Conservation (phyloP, 2,797 vertebrate genomes). For the Lepidocolaptes lacrymiger region DNA sequence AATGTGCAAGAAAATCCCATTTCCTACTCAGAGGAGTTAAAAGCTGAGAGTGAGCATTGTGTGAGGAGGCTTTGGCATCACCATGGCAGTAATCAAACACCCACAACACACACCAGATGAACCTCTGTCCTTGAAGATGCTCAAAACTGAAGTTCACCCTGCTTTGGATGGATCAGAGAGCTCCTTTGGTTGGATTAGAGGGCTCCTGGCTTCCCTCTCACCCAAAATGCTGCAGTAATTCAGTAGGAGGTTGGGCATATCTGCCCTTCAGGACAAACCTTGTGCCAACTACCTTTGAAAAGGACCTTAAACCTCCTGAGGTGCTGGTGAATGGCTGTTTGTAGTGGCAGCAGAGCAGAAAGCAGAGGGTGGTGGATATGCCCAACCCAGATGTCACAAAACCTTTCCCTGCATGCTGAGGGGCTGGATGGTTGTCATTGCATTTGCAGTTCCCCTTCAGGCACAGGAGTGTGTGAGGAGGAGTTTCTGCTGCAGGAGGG, state of each 20-base stretch:
- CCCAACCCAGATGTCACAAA: background rate
- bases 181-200: background rate
- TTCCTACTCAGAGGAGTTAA: background rate
- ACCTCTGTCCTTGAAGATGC: background rate
- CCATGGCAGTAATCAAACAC: background rate
- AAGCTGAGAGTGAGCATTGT: background rate
- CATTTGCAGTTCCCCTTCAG: background rate
- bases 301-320: background rate
- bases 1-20: background rate
- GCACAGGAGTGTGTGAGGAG: background rate
- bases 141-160: no score
- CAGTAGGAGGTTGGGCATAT: background rate
- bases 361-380: rapidly evolving
- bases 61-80: background rate
- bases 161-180: background rate
- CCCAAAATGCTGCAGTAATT: background rate
- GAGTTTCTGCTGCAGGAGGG: background rate
- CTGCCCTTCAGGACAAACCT: background rate
- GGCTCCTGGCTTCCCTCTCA: background rate
- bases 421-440: background rate
- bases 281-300: background rate
- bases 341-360: background rate
- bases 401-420: background rate
- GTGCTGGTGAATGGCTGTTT: background rate
- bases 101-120: background rate